Base-by-base conservation (phyloP, 2,797 vertebrate species). In the Anniella stebbinsi region DNA sequence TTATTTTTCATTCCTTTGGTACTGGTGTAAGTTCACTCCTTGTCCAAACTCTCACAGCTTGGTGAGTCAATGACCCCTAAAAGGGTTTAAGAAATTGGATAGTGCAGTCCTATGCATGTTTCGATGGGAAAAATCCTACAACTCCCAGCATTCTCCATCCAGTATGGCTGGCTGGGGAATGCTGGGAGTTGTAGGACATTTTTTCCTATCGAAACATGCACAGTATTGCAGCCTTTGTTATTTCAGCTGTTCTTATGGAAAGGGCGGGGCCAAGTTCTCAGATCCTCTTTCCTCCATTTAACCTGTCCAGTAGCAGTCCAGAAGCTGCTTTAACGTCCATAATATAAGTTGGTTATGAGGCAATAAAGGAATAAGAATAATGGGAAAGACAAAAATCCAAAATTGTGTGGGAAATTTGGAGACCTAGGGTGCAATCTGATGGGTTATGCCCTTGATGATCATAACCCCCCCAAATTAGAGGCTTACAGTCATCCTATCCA, bases 281-380 rank as follows among this genome's bases (percentile, higher is more conserved):
- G 17, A 77, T 93, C 86, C 92, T 87, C 54, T 93, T 82, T 82
- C 91, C 91, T 92, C n/a, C 41, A n/a, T 81, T 84, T 81, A 72
- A 88, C 78, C 78, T 81, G 66, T 57, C 69, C 63, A 81, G 30
- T 72, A 48, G 51, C 2, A 12, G 67, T 30, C 57, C 66, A 70
- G 67, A 87, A 10, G 63, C 33, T 7, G 33, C 66, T 48, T 72
- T 72, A 51, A 21, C 60, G n/a, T 70, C n/a, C 67, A 57, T 78
- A 67, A 66, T 1, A n/a, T 28, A 86, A 25, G 51, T 38, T 86
- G 54, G 25, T 36, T 51, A 51, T 66, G 60, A 9, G 23, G 3
- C 11, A 36, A 25, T 38, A 36, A 11, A 84, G 66, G 45, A 78
- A 76, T 21, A 10, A 41, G 45, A 80, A 45, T 23, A 36, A 38